Percentiles rank a stretch among this genome's conserved stretches.
Conservation (phyloP, 2,888 invertebrate species). For the Abscondita cerata region DNA sequence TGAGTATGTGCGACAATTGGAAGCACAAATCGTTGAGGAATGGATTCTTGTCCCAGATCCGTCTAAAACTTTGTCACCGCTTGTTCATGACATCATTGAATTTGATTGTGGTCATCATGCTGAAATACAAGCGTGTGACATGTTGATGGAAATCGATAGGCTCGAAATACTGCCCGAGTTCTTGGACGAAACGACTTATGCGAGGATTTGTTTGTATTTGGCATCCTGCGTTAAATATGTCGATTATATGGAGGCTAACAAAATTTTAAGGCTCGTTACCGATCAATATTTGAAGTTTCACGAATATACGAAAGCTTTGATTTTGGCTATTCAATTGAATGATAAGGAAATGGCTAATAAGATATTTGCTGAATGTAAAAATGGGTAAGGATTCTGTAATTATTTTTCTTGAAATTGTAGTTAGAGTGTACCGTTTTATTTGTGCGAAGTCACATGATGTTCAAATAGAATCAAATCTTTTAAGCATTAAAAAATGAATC, state of each 20-base stretch:
- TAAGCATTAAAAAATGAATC: too few relatives aligned
- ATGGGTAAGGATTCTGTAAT: slow-evolving; percentile 68
- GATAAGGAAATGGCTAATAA: slow-evolving; percentile 79
- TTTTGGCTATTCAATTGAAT: slow-evolving; percentile 91
- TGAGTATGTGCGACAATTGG: slow-evolving; percentile 95
- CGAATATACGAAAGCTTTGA: slow-evolving; percentile 87
- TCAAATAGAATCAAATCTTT: too few relatives aligned
- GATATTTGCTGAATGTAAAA: slow-evolving; percentile 84
- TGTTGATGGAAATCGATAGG: slow-evolving; percentile 96
- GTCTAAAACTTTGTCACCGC: slow-evolving; percentile 69
- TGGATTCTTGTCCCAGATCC: slow-evolving; percentile 66
- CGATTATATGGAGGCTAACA: slow-evolving; percentile 91
- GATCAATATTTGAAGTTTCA: slow-evolving; percentile 87
- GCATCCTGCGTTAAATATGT: slow-evolving; percentile 91
- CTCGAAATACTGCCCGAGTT: slow-evolving; percentile 85
- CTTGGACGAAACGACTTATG: slow-evolving; percentile 88
- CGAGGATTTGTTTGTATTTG: slow-evolving; percentile 92
- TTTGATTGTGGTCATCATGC: slow-evolving; percentile 98
- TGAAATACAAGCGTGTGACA: slow-evolving; percentile 97
- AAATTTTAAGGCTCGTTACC: slow-evolving; percentile 73
- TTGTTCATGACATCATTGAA: slow-evolving; percentile 88
- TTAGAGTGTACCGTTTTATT: too few relatives aligned
- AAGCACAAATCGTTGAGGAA: slow-evolving; percentile 88
- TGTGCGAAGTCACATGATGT: too few relatives aligned
- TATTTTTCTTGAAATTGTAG: slow-evolving; percentile 2